phyloP scores from a whole-genome alignment of 2,797 vertebrate genomes.

The Channa striata region DNA sequence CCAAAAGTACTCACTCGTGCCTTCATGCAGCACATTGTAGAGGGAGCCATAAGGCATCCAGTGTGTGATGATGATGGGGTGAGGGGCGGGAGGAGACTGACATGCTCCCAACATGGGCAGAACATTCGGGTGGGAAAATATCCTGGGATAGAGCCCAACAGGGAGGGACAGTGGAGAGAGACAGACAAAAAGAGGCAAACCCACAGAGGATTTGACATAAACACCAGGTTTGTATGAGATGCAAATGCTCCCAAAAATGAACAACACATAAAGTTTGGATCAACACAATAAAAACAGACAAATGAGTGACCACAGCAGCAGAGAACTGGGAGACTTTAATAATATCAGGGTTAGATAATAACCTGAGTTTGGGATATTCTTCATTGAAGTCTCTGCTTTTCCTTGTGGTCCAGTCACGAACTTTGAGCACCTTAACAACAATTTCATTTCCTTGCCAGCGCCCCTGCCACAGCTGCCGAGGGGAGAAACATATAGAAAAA shows the following conservation, averaged over 20 bases:
- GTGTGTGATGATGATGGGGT: conserved; percentile 95
- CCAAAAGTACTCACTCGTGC: conserved; percentile 92
- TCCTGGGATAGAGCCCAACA: conserved; percentile 84
- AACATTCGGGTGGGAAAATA: conserved; percentile 98
- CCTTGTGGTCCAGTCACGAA: conserved; percentile 96
- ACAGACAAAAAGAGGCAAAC: conserved; percentile 55
- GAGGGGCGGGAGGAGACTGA: conserved; percentile 93
- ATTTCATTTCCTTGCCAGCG: conserved; percentile 98
- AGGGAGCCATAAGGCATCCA: conserved; percentile 98
- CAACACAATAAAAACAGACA: conserved; percentile 57
- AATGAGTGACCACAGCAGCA: conserved; percentile 42
- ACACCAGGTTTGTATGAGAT: conserved; percentile 49
- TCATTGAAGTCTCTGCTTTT: conserved; percentile 98
- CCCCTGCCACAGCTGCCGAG: conserved; percentile 91
- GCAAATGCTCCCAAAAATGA: conserved; percentile 29
- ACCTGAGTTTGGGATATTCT: conserved; percentile 97
- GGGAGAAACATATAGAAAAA: neutral
- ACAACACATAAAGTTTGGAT: conserved; percentile 44
- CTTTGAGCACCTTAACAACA: conserved; percentile 91
- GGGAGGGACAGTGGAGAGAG: conserved; percentile 26
- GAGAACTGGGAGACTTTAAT: neutral
- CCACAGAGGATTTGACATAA: conserved; percentile 68
- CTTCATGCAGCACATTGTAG: conserved; percentile 97
- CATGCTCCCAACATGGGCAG: conserved; percentile 96
- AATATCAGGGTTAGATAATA: conserved; percentile 13